These are phyloP conservation scores for Poecilia wingei DNA, from an alignment of 2,797 vertebrate genomes.

Conservation along the genomic window DNA sequence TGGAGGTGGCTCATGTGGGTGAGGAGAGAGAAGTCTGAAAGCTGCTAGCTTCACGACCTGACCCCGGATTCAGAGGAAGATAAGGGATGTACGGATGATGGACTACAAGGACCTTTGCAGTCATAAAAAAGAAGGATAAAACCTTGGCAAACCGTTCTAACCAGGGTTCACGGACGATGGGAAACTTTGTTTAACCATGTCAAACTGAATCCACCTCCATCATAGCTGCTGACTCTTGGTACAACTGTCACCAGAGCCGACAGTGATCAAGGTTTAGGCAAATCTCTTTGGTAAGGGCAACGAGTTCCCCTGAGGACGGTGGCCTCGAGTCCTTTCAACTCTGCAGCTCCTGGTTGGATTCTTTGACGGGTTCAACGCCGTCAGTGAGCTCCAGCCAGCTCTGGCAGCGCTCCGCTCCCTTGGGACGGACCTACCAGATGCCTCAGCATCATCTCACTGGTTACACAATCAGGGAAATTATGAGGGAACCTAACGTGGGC, in stretches of 20 bases:
- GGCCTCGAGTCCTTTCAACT: constrained; percentile 46
- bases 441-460: constrained; percentile 54
- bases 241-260: constrained; percentile 23
- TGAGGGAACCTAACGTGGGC: constrained; percentile 25
- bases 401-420: constrained; percentile 29
- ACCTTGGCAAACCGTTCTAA: background rate
- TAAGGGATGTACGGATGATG: background rate
- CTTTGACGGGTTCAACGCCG: constrained; percentile 50
- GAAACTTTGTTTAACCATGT: background rate
- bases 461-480: constrained; percentile 59
- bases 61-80: background rate
- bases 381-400: constrained; percentile 44
- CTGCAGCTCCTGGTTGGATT: constrained; percentile 12
- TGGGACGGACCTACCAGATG: background rate
- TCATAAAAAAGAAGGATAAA: background rate
- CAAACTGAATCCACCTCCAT: constrained; percentile 21
- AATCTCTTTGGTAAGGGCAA: constrained; percentile 50
- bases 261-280: constrained; percentile 12
- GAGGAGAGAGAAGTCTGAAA: background rate
- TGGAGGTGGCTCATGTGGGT: background rate
- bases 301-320: constrained; percentile 42
- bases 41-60: background rate
- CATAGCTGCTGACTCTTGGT: constrained; percentile 41
- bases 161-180: background rate
- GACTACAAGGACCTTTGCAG: background rate